Evolutionary conservation across 2,888 invertebrate genomes (phyloP).

Genomic region (Augiades crinisus): DNA sequence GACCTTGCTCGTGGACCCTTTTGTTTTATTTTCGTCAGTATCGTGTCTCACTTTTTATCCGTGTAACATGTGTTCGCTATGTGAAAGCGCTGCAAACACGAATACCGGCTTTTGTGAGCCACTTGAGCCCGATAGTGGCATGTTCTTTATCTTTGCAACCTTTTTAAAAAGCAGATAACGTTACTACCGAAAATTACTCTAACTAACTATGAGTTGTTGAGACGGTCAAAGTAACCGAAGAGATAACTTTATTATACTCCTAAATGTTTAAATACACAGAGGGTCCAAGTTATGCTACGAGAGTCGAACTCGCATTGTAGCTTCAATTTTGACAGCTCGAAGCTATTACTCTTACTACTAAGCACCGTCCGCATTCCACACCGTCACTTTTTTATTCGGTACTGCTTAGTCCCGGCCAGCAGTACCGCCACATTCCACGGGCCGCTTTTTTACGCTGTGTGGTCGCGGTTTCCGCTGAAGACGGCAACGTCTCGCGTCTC

Average conservation of each 20-base stretch:
- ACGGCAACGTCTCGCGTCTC: constrained; percentile 79
- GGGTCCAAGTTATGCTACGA: too few relatives aligned
- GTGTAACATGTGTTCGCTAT: constrained; percentile 28
- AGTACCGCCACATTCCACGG: constrained; percentile 78
- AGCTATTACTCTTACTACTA: constrained; percentile 33
- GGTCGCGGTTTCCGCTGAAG: constrained; percentile 80
- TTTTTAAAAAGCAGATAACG: too few relatives aligned
- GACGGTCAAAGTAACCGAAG: too few relatives aligned
- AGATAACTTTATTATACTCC: too few relatives aligned
- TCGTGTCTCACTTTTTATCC: constrained; percentile 27
- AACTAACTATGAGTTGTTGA: too few relatives aligned
- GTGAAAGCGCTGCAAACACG: constrained; percentile 8
- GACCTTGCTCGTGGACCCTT: constrained; percentile 44
- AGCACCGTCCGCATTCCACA: constrained; percentile 68
- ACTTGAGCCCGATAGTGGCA: background rate
- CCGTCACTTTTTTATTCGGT: constrained; percentile 68
- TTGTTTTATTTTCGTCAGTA: constrained; percentile 38
- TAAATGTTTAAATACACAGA: too few relatives aligned
- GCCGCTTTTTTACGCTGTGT: constrained; percentile 80
- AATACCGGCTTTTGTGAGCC: background rate
- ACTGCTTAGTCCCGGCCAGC: constrained; percentile 70
- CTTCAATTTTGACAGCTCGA: constrained; percentile 29
- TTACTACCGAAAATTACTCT: too few relatives aligned
- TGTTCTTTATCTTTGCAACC: background rate
- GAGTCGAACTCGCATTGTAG: background rate